Conservation (phyloP, 2,888 invertebrate genomes). For the Caenorhabditis wallacei region DNA sequence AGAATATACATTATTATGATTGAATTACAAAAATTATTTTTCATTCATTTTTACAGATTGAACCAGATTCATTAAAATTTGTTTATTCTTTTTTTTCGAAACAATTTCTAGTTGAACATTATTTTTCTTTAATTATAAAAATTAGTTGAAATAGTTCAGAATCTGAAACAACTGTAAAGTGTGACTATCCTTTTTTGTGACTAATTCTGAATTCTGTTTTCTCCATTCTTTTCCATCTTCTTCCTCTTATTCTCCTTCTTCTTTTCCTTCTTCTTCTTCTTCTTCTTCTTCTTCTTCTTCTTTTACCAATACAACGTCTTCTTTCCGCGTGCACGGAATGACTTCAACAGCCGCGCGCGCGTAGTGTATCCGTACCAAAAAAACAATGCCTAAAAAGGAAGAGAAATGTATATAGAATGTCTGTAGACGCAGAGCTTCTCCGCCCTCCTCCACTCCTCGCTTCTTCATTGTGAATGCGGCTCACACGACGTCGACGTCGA, state of each 20-base stretch:
- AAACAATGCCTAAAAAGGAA: conserved; percentile 49
- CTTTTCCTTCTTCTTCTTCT: conserved; percentile 17
- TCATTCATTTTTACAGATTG: too few species aligned
- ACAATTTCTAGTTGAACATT: too few species aligned
- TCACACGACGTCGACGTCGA: conserved; percentile 50
- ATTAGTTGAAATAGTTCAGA: too few species aligned
- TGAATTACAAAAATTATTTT: too few species aligned
- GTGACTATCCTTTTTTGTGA: conserved; percentile 18
- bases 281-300: neutral
- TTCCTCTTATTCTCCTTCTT: neutral
- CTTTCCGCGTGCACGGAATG: conserved; percentile 33
- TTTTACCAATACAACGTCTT: conserved; percentile 3
- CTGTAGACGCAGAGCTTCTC: conserved; percentile 36
- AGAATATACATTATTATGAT: too few species aligned
- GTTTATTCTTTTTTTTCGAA: too few species aligned
- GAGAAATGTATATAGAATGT: conserved; percentile 15
- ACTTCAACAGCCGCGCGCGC: conserved; percentile 23
- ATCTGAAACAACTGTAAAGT: conserved; percentile 21
- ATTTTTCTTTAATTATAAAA: too few species aligned
- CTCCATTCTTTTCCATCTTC: neutral
- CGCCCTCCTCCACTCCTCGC: conserved; percentile 8
- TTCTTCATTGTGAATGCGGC: conserved; percentile 60
- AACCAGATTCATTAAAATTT: too few species aligned
- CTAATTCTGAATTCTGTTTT: conserved; percentile 39
- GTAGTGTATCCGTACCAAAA: conserved; percentile 44